A percentile compares a stretch with the other conserved stretches of the same genome.
phyloP scores from a whole-genome alignment of 1,140 invertebrate species.

The Cydia strobilella region DNA sequence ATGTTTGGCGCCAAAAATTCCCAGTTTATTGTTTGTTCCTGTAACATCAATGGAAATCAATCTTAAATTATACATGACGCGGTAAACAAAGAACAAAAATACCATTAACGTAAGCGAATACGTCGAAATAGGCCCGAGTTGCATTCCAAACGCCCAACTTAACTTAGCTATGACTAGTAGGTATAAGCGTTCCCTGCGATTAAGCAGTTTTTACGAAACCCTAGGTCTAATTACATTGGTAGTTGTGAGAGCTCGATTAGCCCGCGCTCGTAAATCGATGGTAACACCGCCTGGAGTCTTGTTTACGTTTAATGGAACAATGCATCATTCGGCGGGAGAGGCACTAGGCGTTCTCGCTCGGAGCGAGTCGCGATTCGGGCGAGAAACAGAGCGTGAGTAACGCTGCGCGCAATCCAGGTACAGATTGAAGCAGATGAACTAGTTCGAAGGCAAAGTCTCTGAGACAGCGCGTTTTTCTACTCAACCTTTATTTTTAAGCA shows the following conservation, averaged over 20 bases:
- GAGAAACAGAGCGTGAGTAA: slow-evolving; percentile 30
- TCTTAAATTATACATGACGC: slow-evolving; percentile 10
- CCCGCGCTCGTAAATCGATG: background rate
- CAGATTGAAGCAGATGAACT: background rate
- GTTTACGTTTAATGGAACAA: slow-evolving; percentile 24
- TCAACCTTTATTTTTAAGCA: too few species aligned
- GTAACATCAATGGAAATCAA: slow-evolving; percentile 8
- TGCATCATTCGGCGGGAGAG: slow-evolving; percentile 10
- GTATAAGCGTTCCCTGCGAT: background rate
- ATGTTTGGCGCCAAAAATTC: background rate
- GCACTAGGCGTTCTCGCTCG: background rate
- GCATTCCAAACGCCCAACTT: background rate
- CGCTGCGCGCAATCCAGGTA: background rate
- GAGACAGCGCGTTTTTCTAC: too few species aligned
- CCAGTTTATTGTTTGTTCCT: background rate
- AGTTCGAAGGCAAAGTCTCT: background rate
- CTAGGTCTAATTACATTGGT: background rate
- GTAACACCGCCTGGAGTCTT: background rate
- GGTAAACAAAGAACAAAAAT: slow-evolving; percentile 14
- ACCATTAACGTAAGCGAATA: slow-evolving; percentile 15
- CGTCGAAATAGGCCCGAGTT: background rate
- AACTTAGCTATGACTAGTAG: background rate
- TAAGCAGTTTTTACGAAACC: background rate
- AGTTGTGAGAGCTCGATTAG: too few species aligned
- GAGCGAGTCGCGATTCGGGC: slow-evolving; percentile 1